phyloP scores from a whole-genome alignment of 1,140 invertebrate species.

The Idris sp. region DNA sequence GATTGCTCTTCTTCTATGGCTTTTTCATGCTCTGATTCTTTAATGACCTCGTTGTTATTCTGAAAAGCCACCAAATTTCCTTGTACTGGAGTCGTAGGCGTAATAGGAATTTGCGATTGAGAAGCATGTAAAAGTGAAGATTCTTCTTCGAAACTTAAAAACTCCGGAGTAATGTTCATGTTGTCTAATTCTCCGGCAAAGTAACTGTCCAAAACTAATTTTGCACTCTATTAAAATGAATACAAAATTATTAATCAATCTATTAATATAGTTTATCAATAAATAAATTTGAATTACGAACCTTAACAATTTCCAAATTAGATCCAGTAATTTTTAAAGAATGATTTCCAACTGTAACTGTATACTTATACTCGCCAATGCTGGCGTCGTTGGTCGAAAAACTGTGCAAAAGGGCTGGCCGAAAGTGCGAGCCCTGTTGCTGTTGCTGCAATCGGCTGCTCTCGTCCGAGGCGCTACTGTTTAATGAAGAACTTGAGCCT shows the following conservation, averaged over 20 bases:
- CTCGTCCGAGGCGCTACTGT: constrained; percentile 87
- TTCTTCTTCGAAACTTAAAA: constrained; percentile 79
- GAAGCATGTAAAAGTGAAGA: constrained; percentile 58
- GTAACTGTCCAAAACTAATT: constrained; percentile 90
- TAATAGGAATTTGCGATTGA: constrained; percentile 63
- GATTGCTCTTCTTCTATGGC: constrained; percentile 50
- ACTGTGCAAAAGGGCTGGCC: constrained; percentile 84
- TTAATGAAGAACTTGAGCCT: constrained; percentile 83
- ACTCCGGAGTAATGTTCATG: constrained; percentile 75
- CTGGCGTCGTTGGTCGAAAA: constrained; percentile 89
- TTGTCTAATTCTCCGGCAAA: constrained; percentile 82
- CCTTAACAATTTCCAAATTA: constrained; percentile 89
- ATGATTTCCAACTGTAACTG: constrained; percentile 88
- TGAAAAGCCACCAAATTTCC: constrained; percentile 69
- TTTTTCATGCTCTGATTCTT: constrained; percentile 72
- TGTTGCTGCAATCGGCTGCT: constrained; percentile 77
- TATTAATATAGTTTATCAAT: constrained; percentile 21
- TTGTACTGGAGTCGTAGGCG: constrained; percentile 47
- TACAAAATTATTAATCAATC: no score
- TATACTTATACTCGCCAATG: constrained; percentile 91
- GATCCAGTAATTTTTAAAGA: constrained; percentile 90
- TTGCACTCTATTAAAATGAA: constrained; percentile 83
- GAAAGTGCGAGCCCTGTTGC: constrained; percentile 67
- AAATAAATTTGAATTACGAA: constrained; percentile 17
- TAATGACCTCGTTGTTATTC: constrained; percentile 68